A percentile compares a stretch with the other conserved stretches of the same genome.
These are phyloP conservation scores for Morpho achilles DNA, from an alignment of 2,888 invertebrate species.

Conservation along the genomic window DNA sequence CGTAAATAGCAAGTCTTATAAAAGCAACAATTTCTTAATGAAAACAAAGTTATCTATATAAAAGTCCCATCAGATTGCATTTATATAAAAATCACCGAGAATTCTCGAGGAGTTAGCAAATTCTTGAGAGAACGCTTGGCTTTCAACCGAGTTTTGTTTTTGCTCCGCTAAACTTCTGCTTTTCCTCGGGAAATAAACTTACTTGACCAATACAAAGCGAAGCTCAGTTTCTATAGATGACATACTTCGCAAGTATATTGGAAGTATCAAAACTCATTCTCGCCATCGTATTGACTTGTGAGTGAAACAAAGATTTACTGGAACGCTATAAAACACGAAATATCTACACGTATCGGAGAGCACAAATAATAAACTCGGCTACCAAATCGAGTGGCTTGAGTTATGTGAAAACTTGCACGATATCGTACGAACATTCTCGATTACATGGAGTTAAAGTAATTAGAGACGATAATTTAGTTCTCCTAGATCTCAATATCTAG, in stretches of 20 bases:
- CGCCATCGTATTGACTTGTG: constrained; percentile 21
- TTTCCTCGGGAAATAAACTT: constrained; percentile 21
- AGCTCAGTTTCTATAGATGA: constrained; percentile 21
- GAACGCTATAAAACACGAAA: constrained; percentile 51
- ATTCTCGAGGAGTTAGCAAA: constrained; percentile 14
- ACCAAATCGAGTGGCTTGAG: constrained; percentile 74
- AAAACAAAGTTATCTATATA: constrained; percentile 32
- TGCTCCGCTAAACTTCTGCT: constrained; percentile 18
- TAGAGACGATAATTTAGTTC: constrained; percentile 33
- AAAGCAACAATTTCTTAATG: not conserved
- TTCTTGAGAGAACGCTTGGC: constrained; percentile 19
- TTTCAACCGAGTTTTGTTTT: constrained; percentile 18
- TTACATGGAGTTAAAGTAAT: constrained; percentile 35
- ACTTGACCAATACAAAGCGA: constrained; percentile 23
- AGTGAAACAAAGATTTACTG: constrained; percentile 50
- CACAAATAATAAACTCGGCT: constrained; percentile 70
- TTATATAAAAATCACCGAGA: constrained; percentile 18
- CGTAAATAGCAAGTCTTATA: not conserved
- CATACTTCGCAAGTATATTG: constrained; percentile 22
- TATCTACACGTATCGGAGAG: constrained; percentile 48
- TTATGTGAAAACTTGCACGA: constrained; percentile 72
- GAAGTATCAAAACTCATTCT: constrained; percentile 12
- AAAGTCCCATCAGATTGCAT: constrained; percentile 19
- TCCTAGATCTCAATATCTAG: not conserved
- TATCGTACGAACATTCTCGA: constrained; percentile 45